These are phyloP conservation scores for Paguma larvata DNA, from an alignment of 2,797 vertebrate genomes.

Conservation along the genomic window DNA sequence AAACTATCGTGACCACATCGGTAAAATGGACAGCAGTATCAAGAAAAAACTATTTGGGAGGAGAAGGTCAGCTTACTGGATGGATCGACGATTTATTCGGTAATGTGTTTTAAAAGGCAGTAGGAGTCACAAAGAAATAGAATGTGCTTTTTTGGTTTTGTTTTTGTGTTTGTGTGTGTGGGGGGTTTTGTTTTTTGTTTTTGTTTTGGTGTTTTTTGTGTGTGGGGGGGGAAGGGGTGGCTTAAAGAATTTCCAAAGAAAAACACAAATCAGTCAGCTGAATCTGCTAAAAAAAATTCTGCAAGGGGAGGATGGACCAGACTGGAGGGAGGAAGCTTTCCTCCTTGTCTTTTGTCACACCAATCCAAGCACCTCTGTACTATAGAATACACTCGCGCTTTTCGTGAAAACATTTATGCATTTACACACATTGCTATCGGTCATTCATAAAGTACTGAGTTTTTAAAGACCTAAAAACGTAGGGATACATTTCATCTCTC, in stretches of 20 bases:
- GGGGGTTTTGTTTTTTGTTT: not conserved
- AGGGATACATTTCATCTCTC: not conserved
- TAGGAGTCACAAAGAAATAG: not conserved
- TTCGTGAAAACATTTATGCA: not conserved
- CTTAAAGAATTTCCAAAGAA: constrained; percentile 30
- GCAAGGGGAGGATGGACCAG: not conserved
- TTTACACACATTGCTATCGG: not conserved
- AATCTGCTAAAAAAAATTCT: not conserved
- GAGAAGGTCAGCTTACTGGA: not conserved
- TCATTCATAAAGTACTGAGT: not conserved
- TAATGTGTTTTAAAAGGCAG: constrained; percentile 42
- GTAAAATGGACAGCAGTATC: not conserved
- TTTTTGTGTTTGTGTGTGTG: too few species aligned
- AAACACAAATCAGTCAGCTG: not conserved
- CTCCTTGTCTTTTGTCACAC: not conserved
- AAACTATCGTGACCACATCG: constrained; percentile 4
- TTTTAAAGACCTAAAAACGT: not conserved
- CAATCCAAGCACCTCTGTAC: not conserved
- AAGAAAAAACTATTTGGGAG: not conserved
- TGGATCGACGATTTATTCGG: not conserved
- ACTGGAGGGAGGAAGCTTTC: not conserved
- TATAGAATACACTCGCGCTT: not conserved
- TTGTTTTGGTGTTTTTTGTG: not conserved
- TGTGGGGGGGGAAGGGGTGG: not conserved
- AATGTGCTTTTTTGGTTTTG: not conserved